phyloP scores from a whole-genome alignment of 2,888 invertebrate species.

The Trachelus tabidus region DNA sequence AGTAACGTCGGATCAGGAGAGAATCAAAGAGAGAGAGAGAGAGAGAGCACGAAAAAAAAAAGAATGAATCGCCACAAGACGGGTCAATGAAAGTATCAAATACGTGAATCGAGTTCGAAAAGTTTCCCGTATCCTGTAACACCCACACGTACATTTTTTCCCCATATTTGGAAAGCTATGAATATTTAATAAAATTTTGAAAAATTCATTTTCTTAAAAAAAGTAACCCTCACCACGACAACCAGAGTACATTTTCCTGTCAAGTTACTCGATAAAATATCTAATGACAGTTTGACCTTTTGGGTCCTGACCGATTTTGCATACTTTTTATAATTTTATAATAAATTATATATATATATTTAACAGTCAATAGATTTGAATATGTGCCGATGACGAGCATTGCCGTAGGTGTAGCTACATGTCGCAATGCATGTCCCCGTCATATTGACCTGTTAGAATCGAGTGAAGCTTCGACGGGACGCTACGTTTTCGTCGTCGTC shows the following conservation, averaged over 20 bases:
- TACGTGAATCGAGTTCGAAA: constrained; percentile 5
- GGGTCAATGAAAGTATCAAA: constrained; percentile 34
- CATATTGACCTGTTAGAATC: constrained; percentile 30
- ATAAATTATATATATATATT: background rate
- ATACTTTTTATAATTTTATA: background rate
- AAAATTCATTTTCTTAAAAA: background rate
- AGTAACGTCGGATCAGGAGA: background rate
- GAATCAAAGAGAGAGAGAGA: background rate
- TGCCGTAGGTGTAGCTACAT: constrained; percentile 14
- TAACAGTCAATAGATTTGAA: background rate
- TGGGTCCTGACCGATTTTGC: background rate
- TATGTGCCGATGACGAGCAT: background rate
- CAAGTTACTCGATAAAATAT: background rate
- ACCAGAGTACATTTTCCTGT: background rate
- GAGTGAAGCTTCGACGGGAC: background rate
- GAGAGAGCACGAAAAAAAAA: background rate
- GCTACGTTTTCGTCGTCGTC: constrained; percentile 13
- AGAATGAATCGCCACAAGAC: constrained; percentile 9
- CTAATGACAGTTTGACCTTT: background rate
- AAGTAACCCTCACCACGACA: background rate
- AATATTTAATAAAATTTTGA: background rate
- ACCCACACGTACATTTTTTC: background rate
- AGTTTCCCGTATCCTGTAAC: background rate
- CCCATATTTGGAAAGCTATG: background rate
- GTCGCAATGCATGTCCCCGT: constrained; percentile 31